These are phyloP conservation scores for Hydractinia symbiolongicarpus DNA, from an alignment of 30 jellyfish, hydroid and myxozoan genomes.

Conservation along the genomic window DNA sequence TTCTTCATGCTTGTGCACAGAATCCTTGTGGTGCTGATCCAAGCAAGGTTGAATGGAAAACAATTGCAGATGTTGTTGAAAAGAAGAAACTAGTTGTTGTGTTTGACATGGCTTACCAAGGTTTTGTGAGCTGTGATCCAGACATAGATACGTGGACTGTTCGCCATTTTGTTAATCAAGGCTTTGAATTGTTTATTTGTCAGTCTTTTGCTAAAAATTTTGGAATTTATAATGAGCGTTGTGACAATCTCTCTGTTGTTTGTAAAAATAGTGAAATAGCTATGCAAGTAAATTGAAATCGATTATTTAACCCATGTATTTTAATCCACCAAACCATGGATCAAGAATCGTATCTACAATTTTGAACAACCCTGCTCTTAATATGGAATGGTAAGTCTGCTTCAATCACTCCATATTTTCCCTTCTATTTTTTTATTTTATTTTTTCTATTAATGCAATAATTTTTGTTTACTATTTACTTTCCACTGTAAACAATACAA, in stretches of 20 bases:
- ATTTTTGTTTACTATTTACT: no score
- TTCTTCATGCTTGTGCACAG: conserved; percentile 94
- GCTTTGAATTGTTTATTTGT: conserved; percentile 66
- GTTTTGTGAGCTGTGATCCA: conserved; percentile 82
- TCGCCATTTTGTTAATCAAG: conserved; percentile 65
- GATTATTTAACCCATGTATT: conserved; percentile 83
- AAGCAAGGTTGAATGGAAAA: conserved; percentile 66
- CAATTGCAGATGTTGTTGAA: conserved; percentile 64
- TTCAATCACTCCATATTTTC: neutral
- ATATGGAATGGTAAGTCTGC: conserved; percentile 74
- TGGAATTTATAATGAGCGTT: conserved; percentile 95
- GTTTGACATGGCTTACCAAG: conserved; percentile 95
- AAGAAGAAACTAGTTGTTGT: conserved; percentile 60
- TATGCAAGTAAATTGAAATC: conserved; percentile 58
- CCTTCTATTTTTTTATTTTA: neutral
- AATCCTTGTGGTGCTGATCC: conserved; percentile 99
- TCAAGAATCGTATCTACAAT: conserved; percentile 94
- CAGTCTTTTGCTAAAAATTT: conserved; percentile 94
- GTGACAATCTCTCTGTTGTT: conserved; percentile 64
- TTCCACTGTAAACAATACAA: no score
- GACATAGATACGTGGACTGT: conserved; percentile 81
- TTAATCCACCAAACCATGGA: conserved; percentile 98
- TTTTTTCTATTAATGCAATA: no score
- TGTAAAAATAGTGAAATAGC: conserved; percentile 60
- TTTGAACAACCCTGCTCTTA: conserved; percentile 61